phyloP scores from a whole-genome alignment of 2,888 invertebrate genomes.

The Mechanitis messenoides region DNA sequence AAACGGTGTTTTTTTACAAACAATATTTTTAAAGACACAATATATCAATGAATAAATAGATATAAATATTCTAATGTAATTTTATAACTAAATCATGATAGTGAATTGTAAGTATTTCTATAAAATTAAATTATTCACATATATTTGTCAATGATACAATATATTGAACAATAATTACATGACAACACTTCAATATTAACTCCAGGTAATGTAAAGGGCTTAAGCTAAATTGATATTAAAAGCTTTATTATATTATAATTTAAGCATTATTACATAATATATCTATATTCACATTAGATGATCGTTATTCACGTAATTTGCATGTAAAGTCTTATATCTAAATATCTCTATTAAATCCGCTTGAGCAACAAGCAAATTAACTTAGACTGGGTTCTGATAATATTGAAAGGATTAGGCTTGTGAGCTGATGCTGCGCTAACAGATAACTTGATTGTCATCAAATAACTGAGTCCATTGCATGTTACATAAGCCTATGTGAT shows the following conservation, averaged over 20 bases:
- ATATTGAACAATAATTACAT: too few species aligned
- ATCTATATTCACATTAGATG: not conserved
- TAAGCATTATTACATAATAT: not conserved
- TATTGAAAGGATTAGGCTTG: constrained; percentile 25
- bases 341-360: constrained; percentile 14
- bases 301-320: not conserved
- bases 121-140: too few species aligned
- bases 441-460: constrained; percentile 24
- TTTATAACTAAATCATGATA: too few species aligned
- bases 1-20: too few species aligned
- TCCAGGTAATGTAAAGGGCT: too few species aligned
- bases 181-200: too few species aligned
- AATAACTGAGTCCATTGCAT: constrained; percentile 11
- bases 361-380: constrained; percentile 28
- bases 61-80: too few species aligned
- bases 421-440: constrained; percentile 24
- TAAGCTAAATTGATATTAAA: not conserved
- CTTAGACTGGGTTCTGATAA: constrained; percentile 24
- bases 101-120: too few species aligned
- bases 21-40: too few species aligned
- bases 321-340: constrained; percentile 11
- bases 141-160: too few species aligned
- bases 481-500: constrained; percentile 6
- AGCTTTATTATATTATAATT: not conserved
- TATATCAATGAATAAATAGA: too few species aligned